Evolutionary conservation across 2,797 vertebrate species (phyloP).

Genomic region (Onychomys torridus): DNA sequence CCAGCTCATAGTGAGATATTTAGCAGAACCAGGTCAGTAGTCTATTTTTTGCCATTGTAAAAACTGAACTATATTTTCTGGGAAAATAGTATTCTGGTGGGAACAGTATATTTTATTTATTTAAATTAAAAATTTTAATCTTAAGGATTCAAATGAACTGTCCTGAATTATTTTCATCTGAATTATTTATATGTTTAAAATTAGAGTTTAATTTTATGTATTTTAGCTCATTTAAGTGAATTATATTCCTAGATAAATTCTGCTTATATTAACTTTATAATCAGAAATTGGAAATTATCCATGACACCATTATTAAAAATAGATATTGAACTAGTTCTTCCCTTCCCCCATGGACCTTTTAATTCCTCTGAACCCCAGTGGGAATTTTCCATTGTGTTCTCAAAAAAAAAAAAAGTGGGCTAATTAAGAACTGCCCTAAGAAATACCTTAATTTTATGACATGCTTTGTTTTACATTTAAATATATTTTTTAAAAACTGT

Average conservation of each 20-base stretch:
- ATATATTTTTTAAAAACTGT: slow-evolving; percentile 59
- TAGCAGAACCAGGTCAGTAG: slow-evolving; percentile 33
- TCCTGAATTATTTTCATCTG: slow-evolving; percentile 67
- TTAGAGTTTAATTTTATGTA: slow-evolving; percentile 75
- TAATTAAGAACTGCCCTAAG: slow-evolving; percentile 67
- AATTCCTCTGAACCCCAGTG: slow-evolving; percentile 28
- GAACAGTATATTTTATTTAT: slow-evolving; percentile 64
- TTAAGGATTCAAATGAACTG: slow-evolving; percentile 67
- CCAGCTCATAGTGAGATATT: slow-evolving; percentile 43
- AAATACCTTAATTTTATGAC: slow-evolving; percentile 64
- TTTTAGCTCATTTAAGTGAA: slow-evolving; percentile 67
- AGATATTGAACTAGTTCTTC: slow-evolving; percentile 66
- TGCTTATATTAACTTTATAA: slow-evolving; percentile 65
- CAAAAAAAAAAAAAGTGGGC: slow-evolving; percentile 21
- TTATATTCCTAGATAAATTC: slow-evolving; percentile 47
- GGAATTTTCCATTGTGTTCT: slow-evolving; percentile 44
- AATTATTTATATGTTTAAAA: slow-evolving; percentile 80
- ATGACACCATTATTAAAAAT: slow-evolving; percentile 76
- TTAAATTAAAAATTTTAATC: slow-evolving; percentile 75
- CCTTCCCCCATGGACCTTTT: slow-evolving; percentile 8
- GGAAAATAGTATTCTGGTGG: slow-evolving; percentile 54
- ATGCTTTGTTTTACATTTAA: slow-evolving; percentile 57
- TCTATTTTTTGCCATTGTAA: slow-evolving; percentile 30
- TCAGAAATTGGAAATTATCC: slow-evolving; percentile 69
- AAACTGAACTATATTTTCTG: slow-evolving; percentile 28